Conservation (phyloP, 2,797 vertebrate species). For the Spheniscus humboldti region DNA sequence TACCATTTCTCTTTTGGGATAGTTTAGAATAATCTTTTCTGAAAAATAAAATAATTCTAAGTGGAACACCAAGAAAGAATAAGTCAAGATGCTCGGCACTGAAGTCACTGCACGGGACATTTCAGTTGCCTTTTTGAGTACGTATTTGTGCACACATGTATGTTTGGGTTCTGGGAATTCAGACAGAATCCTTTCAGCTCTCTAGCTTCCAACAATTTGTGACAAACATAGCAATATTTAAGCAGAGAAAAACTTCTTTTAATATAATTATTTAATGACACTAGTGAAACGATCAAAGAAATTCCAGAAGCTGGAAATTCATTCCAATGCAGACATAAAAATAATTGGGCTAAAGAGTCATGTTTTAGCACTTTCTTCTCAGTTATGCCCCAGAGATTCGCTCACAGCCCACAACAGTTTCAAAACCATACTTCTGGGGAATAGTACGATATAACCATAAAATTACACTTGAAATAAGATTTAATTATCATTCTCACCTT, state of each 20-base stretch:
- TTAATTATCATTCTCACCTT: slow-evolving; percentile 88
- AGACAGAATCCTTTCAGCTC: slow-evolving; percentile 20
- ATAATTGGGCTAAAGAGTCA: slow-evolving; percentile 79
- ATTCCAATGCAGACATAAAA: slow-evolving; percentile 78
- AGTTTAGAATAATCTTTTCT: not conserved
- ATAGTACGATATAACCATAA: slow-evolving; percentile 81
- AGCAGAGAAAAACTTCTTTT: not conserved
- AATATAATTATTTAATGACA: slow-evolving; percentile 46
- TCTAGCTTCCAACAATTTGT: not conserved
- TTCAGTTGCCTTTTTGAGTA: not conserved
- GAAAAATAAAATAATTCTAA: not conserved
- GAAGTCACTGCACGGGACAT: not conserved
- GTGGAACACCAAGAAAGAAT: not conserved
- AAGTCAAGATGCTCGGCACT: not conserved
- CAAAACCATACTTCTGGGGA: slow-evolving; percentile 77
- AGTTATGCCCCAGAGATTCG: slow-evolving; percentile 76
- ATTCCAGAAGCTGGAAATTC: slow-evolving; percentile 73
- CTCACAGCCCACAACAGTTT: slow-evolving; percentile 77
- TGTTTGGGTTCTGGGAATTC: not conserved
- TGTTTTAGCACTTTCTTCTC: slow-evolving; percentile 83
- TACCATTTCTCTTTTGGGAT: slow-evolving; percentile 4
- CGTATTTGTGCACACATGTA: not conserved
- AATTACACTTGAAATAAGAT: slow-evolving; percentile 82
- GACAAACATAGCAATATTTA: not conserved
- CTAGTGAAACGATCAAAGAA: slow-evolving; percentile 59